Evolutionary conservation across 2,888 invertebrate genomes (phyloP), one percentile per base, ranked within the genome.

Genomic region (Oxycera nigricornis): DNA sequence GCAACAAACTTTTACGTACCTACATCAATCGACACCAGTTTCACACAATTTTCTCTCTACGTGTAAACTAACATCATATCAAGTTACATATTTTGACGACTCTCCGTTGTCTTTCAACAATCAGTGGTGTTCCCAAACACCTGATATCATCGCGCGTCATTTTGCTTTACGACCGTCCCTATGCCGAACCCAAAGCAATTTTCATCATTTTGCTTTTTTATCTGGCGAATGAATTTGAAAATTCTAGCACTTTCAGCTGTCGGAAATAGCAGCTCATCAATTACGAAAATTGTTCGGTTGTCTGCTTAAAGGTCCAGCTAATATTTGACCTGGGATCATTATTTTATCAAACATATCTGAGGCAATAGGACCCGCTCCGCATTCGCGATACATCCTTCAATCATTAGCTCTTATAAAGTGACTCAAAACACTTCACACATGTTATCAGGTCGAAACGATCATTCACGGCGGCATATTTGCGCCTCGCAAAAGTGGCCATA

Each of bases 251-350:
- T 70, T 57, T 76, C 74, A 76, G 74, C 76, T 76, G 76, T 76
- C 76, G 76, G 74, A 76, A 76, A 76, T 76, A 57, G 76, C 74
- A 76, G 74, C 76, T 74, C 76, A 73, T 76, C 74, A 76, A 74
- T 76, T 76, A 65, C 35, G 61, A 73, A 75, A 75, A 75, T 75
- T 73, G 65, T 73, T 57, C 72, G 31, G 52, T 52, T 28, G 52
- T 52, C 52, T 30, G 70, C 52, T 39, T 55, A 55, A 30, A 55
- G 70, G 70, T 70, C 70, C 70, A 52, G 70, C 70, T 70, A 70
- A 70, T 70, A 70, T 75, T 75, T 70, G 68, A 72, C 61, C 73
- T 73, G 57, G 17, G 24, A 72, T 57, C 57, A 57, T 57, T 72
- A 72, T 39, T 72, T 35, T 72, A 55, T 55, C 55, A 72, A 72